A percentile compares a stretch with the other conserved stretches of the same genome.
These are phyloP conservation scores for Balaeniceps rex DNA, from an alignment of 2,113 vertebrate genomes.

Conservation along the genomic window DNA sequence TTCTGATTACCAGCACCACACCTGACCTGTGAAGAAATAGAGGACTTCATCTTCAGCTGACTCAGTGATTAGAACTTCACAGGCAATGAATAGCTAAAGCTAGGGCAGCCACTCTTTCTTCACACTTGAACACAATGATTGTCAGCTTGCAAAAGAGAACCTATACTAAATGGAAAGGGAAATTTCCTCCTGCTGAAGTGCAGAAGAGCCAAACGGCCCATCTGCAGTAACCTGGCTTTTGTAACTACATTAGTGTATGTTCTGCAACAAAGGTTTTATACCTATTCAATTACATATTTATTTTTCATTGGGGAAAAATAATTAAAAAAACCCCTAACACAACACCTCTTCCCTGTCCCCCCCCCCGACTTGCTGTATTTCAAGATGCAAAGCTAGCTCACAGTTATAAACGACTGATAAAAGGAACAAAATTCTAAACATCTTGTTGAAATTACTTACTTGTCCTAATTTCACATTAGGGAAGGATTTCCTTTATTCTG, in stretches of 20 bases:
- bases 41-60: background rate
- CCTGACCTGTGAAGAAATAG: background rate
- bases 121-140: background rate
- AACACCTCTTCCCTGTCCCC: fast-evolving
- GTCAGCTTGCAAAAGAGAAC: background rate
- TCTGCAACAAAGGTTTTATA: background rate
- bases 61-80: background rate
- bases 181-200: background rate
- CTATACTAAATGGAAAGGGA: background rate
- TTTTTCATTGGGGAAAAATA: background rate
- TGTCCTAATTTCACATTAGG: background rate
- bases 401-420: background rate
- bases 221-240: background rate
- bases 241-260: background rate
- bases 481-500: background rate
- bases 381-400: background rate
- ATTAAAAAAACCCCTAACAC: background rate
- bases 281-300: background rate
- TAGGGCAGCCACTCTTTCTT: background rate
- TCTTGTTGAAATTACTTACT: background rate
- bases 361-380: background rate
- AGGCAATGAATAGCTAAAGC: background rate
- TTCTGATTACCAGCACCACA: background rate
- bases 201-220: background rate
- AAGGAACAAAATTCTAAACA: background rate